Conservation (phyloP, 2,797 vertebrate species). For the Cyprinella venusta region DNA sequence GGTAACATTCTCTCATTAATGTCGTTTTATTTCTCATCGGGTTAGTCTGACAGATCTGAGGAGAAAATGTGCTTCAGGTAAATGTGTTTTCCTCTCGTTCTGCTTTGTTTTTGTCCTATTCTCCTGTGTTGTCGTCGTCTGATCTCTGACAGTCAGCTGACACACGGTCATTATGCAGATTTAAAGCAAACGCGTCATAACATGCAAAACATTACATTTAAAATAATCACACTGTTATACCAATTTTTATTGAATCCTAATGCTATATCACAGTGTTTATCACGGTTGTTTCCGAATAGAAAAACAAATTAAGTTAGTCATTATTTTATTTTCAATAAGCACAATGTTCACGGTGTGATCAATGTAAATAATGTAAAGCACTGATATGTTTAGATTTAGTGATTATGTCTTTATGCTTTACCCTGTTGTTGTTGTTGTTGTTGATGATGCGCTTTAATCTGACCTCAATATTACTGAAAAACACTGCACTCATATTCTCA, state of each 20-base stretch:
- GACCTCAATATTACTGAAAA: conserved; percentile 2
- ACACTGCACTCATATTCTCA: background rate
- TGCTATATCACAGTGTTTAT: background rate
- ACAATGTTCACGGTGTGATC: no score
- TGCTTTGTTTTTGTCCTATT: background rate
- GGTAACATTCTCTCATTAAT: no score
- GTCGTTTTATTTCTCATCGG: background rate
- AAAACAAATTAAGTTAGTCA: background rate
- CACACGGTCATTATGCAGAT: conserved; percentile 18
- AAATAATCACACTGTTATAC: background rate
- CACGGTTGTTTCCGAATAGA: background rate
- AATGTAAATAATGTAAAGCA: background rate
- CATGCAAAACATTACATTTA: background rate
- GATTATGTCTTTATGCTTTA: background rate
- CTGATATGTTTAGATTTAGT: background rate
- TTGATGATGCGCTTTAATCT: conserved; percentile 8
- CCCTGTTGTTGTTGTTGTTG: background rate
- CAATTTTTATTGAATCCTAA: background rate
- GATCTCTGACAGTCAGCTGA: conserved; percentile 60
- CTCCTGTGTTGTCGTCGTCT: conserved; percentile 5
- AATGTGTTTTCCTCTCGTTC: conserved; percentile 23
- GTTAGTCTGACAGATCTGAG: conserved; percentile 10
- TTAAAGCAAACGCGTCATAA: conserved; percentile 18
- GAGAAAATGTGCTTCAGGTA: conserved; percentile 67
- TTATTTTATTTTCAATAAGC: background rate